Base-by-base conservation (phyloP, 1,140 invertebrate species). In the Cyclina sinensis region DNA sequence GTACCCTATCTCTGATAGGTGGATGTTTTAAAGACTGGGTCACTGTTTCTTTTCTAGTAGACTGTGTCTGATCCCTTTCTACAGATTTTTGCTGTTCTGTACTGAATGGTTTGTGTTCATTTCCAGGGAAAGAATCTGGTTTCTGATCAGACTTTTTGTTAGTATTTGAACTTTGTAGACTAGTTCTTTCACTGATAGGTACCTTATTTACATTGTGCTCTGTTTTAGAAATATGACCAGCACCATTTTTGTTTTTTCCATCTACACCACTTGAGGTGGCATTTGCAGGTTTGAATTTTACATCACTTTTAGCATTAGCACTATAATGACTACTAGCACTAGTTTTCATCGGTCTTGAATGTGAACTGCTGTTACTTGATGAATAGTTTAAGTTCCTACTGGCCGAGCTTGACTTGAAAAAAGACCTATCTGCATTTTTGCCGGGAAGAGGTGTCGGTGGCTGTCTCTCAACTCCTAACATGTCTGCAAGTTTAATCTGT, bases 381-480 rank as follows among this genome's bases (percentile, higher is more conserved):
- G 21, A 32, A 27, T 70, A 70, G 65, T 70, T 70, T 32, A 37
- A 37, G 37, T 70, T 35, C 37, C 32, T 70, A 74, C 70, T 74
- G 46, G 43, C 35, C 21, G 46, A 35, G 32, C 48, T 54, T 1
- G 74, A 37, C 9, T 51, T 51, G 21, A 35, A 78, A 18, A 51
- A 48, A 39, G 46, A 11, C 7, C 27, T 48, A 78, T 37, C 35
- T 30, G 32, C 14, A 51, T 12, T 35, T 54, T 78, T 78, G 27
- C 43, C 43, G 54, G 74, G 74, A 78, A 54, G 46, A 30, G 74
- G 74, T 35, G 74, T 78, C 1, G 74, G 48, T 16, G 74, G 74
- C 32, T 78, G 74, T 54, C 74, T 48, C n/a, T 51, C 74, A 18
- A 78, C 74, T 35, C 74, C 74, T 1, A 78, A 46, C 14, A 78